Evolutionary conservation across 2,888 invertebrate species (phyloP).

Genomic region (Cylindroiulus punctatus): DNA sequence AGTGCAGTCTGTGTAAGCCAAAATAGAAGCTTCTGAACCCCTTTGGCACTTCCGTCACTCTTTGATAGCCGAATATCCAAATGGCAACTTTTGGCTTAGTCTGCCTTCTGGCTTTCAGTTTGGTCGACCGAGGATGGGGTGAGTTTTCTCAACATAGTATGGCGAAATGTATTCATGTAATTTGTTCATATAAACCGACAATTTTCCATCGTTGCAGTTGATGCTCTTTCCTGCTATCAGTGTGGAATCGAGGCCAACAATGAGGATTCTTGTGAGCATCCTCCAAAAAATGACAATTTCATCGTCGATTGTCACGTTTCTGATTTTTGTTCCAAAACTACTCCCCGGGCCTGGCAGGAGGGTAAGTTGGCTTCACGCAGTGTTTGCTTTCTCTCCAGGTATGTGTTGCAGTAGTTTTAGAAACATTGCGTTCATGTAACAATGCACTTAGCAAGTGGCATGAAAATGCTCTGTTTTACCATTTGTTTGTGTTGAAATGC

Average conservation of each 20-base stretch:
- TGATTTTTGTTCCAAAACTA: constrained; percentile 34
- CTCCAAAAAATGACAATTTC: not conserved
- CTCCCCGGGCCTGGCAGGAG: not conserved
- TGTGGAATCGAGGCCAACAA: constrained; percentile 35
- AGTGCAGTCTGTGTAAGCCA: not conserved
- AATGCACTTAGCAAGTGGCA: no score
- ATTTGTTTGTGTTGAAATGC: no score
- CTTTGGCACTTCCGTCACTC: not conserved
- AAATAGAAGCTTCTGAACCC: not conserved
- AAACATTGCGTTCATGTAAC: not conserved
- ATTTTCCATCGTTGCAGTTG: not conserved
- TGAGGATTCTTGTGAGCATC: not conserved
- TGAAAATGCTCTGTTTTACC: no score
- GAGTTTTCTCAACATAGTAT: not conserved
- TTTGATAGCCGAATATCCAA: not conserved
- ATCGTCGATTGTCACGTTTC: not conserved
- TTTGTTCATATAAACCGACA: not conserved
- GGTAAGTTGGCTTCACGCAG: not conserved
- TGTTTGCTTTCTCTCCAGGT: no score
- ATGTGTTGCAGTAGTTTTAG: not conserved
- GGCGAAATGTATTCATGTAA: not conserved
- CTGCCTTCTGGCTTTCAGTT: not conserved
- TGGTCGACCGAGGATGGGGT: not conserved
- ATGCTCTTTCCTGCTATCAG: constrained; percentile 30
- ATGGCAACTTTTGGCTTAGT: constrained; percentile 1